These are phyloP conservation scores for Vanacampus margaritifer DNA, from an alignment of 2,113 vertebrate genomes.

Conservation along the genomic window DNA sequence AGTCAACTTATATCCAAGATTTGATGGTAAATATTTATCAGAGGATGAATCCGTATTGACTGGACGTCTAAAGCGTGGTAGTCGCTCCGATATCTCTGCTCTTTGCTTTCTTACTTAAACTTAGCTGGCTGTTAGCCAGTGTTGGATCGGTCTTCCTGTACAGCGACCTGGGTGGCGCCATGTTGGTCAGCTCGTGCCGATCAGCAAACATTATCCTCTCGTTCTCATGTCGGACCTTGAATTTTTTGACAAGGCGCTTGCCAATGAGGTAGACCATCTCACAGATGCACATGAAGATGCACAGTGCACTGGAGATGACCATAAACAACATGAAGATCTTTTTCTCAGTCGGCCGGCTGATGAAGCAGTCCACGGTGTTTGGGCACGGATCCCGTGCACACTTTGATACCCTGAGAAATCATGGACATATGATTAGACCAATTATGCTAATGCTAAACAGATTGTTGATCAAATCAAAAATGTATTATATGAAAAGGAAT, in stretches of 20 bases:
- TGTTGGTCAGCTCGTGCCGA: slow-evolving; percentile 42
- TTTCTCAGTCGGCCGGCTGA: slow-evolving; percentile 89
- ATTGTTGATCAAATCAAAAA: neutral
- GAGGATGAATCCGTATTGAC: neutral
- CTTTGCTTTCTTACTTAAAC: slow-evolving; percentile 36
- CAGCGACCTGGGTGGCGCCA: slow-evolving; percentile 36
- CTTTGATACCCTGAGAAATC: slow-evolving; percentile 70
- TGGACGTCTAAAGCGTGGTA: slow-evolving; percentile 44
- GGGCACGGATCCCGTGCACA: slow-evolving; percentile 80
- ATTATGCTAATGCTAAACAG: too few relatives aligned
- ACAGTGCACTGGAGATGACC: slow-evolving; percentile 79
- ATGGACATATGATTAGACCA: neutral
- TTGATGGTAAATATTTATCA: neutral
- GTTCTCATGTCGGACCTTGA: slow-evolving; percentile 24
- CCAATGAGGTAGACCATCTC: slow-evolving; percentile 84
- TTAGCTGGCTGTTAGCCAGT: slow-evolving; percentile 33
- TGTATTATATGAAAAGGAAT: neutral
- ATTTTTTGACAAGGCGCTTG: slow-evolving; percentile 71
- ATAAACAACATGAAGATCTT: slow-evolving; percentile 96
- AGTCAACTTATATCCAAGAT: neutral
- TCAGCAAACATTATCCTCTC: slow-evolving; percentile 40
- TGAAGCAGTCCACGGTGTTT: slow-evolving; percentile 82
- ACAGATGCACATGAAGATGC: slow-evolving; percentile 80
- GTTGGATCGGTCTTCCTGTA: slow-evolving; percentile 45
- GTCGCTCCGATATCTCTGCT: neutral